A percentile compares a stretch with the other conserved stretches of the same genome.
Evolutionary conservation across 2,113 vertebrate species (phyloP).

Genomic region (Dermatemys mawii): DNA sequence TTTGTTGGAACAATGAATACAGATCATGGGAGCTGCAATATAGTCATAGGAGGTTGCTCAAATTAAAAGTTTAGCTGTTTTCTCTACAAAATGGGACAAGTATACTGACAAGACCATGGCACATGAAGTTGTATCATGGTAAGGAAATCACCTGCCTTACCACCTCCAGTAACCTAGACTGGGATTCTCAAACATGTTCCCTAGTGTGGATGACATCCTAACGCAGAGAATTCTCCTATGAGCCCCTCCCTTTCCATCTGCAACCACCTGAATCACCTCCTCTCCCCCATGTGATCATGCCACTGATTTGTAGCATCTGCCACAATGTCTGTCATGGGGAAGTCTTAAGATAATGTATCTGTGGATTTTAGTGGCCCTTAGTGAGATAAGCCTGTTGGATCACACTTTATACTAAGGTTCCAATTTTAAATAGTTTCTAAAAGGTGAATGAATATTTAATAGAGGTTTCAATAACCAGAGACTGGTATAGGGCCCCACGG

Average conservation of each 20-base stretch:
- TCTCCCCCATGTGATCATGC: neutral
- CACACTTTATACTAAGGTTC: neutral
- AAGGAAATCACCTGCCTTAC: neutral
- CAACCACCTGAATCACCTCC: neutral
- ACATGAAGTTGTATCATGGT: neutral
- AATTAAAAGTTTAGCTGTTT: neutral
- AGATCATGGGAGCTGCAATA: neutral
- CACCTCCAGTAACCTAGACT: neutral
- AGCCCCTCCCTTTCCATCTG: neutral
- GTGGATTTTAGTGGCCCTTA: neutral
- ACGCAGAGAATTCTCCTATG: neutral
- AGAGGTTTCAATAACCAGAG: neutral
- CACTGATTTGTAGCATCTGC: neutral
- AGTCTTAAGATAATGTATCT: neutral
- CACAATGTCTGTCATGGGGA: no score
- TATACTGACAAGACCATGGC: neutral
- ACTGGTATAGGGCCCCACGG: neutral
- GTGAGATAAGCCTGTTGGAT: neutral
- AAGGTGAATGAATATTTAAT: neutral
- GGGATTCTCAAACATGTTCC: neutral
- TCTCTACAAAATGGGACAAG: neutral
- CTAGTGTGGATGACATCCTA: neutral
- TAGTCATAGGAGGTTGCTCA: neutral
- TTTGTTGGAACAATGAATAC: neutral
- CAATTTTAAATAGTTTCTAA: neutral